phyloP scores from a whole-genome alignment of 2,888 invertebrate species.

The Cataglyphis rosenhaueri region DNA sequence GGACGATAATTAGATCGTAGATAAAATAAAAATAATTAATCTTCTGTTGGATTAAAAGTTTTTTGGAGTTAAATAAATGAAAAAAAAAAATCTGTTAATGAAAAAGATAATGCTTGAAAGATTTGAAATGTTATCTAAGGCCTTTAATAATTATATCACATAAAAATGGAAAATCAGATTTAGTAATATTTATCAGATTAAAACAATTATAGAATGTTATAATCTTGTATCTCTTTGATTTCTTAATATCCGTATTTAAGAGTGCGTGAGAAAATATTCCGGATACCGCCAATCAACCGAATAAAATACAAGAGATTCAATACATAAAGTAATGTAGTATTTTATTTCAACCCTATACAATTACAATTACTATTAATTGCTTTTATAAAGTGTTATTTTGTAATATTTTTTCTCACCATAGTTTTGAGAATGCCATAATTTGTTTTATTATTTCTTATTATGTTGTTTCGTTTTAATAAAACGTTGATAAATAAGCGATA shows the following conservation, averaged over 20 bases:
- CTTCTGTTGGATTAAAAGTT: constrained; percentile 14
- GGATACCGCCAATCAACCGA: constrained; percentile 25
- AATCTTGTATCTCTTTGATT: not conserved
- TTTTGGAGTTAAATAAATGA: not conserved
- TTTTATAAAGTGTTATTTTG: constrained; percentile 43
- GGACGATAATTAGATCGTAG: not conserved
- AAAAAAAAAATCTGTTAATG: not conserved
- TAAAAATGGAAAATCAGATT: not conserved
- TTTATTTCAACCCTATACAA: constrained; percentile 60
- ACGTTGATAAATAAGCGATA: constrained; percentile 54
- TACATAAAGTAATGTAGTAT: constrained; percentile 39
- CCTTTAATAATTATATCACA: not conserved
- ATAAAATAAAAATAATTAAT: constrained; percentile 27
- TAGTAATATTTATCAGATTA: not conserved
- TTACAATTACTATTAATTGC: constrained; percentile 67
- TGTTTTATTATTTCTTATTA: constrained; percentile 35
- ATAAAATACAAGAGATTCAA: constrained; percentile 41
- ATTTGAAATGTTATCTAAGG: not conserved
- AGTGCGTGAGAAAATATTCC: constrained; percentile 22
- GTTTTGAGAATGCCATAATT: constrained; percentile 9
- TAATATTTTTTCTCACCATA: not conserved
- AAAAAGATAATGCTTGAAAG: not conserved
- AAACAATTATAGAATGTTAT: too few species aligned
- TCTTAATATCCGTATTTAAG: constrained; percentile 2
- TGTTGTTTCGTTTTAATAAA: constrained; percentile 13